Conservation (phyloP, 2,797 vertebrate species). For the Hirundo rustica region DNA sequence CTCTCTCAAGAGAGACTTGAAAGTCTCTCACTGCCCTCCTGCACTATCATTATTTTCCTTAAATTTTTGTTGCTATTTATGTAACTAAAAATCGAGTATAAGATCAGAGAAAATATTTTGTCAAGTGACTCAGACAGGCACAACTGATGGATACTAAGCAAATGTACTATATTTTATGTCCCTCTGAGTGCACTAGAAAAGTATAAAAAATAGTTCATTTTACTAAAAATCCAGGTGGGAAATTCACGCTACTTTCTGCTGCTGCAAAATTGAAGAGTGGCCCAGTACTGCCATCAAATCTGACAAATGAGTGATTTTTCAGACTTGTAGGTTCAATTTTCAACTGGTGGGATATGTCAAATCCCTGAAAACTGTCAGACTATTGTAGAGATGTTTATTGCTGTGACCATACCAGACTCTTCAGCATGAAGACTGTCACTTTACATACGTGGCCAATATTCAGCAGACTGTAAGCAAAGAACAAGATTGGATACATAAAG, state of each 20-base stretch:
- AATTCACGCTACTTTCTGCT: constrained; percentile 7
- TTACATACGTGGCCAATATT: background rate
- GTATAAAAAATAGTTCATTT: constrained; percentile 6
- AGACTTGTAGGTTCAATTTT: constrained; percentile 36
- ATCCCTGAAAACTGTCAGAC: constrained; percentile 26
- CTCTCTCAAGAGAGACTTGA: constrained; percentile 9
- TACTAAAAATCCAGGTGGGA: constrained; percentile 12
- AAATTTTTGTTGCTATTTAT: constrained; percentile 7
- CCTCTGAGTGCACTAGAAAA: background rate
- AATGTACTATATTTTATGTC: constrained; percentile 35
- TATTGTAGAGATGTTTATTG: background rate
- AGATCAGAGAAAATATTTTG: constrained; percentile 60
- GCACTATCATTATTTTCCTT: constrained; percentile 47
- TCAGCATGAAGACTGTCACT: background rate
- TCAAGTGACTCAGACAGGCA: constrained; percentile 52
- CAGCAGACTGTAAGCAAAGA: background rate
- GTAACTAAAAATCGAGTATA: constrained; percentile 31
- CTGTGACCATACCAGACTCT: background rate
- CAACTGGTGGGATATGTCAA: background rate
- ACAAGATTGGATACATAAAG: background rate
- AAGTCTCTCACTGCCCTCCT: constrained; percentile 24
- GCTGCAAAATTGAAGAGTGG: constrained; percentile 3
- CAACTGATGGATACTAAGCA: constrained; percentile 22
- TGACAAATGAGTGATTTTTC: constrained; percentile 20
- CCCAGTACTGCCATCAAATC: constrained; percentile 32